Percentiles rank a stretch among this genome's conserved stretches.
These are phyloP conservation scores for Agrochola litura DNA, from an alignment of 2,888 invertebrate species.

Conservation along the genomic window DNA sequence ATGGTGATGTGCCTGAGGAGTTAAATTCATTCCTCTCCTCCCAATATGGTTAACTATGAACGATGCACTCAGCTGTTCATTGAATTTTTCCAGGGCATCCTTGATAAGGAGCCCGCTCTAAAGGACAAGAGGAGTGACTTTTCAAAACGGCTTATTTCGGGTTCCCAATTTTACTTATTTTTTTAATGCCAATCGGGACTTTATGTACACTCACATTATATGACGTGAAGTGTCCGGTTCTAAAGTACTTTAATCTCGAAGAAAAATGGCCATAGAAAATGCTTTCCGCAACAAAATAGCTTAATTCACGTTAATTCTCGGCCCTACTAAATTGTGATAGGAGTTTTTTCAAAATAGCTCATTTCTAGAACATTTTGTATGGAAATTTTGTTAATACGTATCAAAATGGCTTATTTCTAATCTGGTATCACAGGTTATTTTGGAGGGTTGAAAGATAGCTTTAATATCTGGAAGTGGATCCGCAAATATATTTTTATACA, in stretches of 20 bases:
- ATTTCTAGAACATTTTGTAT: neutral
- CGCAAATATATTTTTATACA: slow-evolving; percentile 43
- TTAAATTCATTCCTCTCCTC: no score
- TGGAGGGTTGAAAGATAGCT: slow-evolving; percentile 45
- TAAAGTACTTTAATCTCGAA: slow-evolving; percentile 46
- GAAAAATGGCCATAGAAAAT: slow-evolving; percentile 43
- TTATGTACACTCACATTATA: no score
- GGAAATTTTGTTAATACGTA: no score
- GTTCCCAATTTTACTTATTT: no score
- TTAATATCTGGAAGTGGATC: slow-evolving; percentile 38
- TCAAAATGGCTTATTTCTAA: slow-evolving; percentile 41
- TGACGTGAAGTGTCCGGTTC: neutral
- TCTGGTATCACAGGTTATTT: slow-evolving; percentile 48
- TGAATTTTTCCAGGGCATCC: no score
- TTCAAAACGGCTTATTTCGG: no score
- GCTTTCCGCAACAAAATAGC: slow-evolving; percentile 47
- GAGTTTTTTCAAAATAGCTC: slow-evolving; percentile 46
- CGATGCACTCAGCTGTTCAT: no score
- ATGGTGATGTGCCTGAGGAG: no score
- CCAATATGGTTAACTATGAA: no score
- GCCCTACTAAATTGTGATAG: slow-evolving; percentile 44
- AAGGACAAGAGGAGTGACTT: no score
- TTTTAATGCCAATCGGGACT: no score
- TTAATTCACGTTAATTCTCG: slow-evolving; percentile 47
- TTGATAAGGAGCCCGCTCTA: no score